Base-by-base conservation (phyloP, 1,140 invertebrate genomes). In the Leptopilina boulardi region DNA sequence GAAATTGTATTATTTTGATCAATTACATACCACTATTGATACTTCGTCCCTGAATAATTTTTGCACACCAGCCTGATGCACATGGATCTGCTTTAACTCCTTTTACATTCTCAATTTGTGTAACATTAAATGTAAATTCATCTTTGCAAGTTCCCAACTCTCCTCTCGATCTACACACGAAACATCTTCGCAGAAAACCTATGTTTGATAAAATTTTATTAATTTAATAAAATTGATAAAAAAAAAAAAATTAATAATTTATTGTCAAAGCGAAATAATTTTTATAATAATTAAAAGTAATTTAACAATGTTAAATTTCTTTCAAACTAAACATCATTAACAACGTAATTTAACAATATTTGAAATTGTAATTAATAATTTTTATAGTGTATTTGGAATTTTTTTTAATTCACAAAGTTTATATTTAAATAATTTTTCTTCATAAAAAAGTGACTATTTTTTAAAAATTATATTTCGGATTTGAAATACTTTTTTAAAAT, bases 11-110 rank as follows among this genome's bases (percentile, higher is more conserved):
- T 21, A 71, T 70, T 75, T 77, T 66, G 13, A 71, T 73, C 51
- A 44, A 70, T 75, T 54, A 70, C 78, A 83, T 86, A 91, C 92
- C 92, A 88, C 91, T 91, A 34, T 91, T 90, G 47, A 91, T 78
- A 87, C 93, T 94, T 79, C 93, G 93, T 42, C 94, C 95, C 90
- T 98, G 97, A 23, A 97, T 94, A 51, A 97, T 94, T 92, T 98
- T 98, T 9, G 95, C 95, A 86, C 97, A 98, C 97, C 97, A 98
- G 34, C 97, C 97, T 8, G 96, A 97, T 10, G 96, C 95, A 88
- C 97, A 98, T 0, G 96, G 96, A 8, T 95, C 92, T 2, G 94
- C 93, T 79, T 95, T 92, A 0, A 98, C 93, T 6, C 96, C 96
- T 71, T 91, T 92, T 84, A 94, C 93, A 19, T 90, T 88, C 71